A percentile compares a stretch with the other conserved stretches of the same genome.
Evolutionary conservation across 2,113 vertebrate genomes (phyloP).

Genomic region (Alexandromys fortis): DNA sequence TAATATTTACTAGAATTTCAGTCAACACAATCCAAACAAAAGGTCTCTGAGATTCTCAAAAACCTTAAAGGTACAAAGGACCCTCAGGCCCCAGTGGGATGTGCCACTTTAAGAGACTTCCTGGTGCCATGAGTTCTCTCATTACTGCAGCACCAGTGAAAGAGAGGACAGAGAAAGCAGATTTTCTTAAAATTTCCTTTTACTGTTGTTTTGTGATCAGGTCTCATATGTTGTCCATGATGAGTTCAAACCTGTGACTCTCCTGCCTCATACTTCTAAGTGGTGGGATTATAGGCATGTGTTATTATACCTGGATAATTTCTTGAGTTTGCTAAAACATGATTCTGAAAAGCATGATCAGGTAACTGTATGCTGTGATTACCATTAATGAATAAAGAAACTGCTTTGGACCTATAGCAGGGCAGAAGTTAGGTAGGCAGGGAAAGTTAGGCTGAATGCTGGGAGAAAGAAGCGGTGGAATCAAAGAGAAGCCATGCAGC

Average conservation of each 20-base stretch:
- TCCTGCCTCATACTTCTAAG: neutral
- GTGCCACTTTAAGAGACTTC: neutral
- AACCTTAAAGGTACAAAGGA: neutral
- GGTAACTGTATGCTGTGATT: neutral
- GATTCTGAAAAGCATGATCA: neutral
- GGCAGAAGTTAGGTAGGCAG: too few relatives aligned
- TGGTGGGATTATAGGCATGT: neutral
- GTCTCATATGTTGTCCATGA: neutral
- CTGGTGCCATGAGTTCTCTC: neutral
- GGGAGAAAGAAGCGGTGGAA: too few relatives aligned
- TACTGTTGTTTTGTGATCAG: neutral
- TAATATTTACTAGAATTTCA: neutral
- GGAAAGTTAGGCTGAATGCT: too few relatives aligned
- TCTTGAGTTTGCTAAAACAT: neutral
- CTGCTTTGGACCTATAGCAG: too few relatives aligned
- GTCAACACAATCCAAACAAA: neutral
- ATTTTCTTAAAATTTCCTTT: neutral
- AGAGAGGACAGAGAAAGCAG: neutral
- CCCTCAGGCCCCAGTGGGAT: neutral
- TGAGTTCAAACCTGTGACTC: neutral
- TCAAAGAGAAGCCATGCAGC: too few relatives aligned
- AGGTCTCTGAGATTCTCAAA: neutral
- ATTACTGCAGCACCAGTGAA: neutral
- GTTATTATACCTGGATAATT: neutral
- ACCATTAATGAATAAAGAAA: too few relatives aligned